Percentiles rank a stretch among this genome's conserved stretches.
phyloP scores from a whole-genome alignment of 1,140 invertebrate species.

The Palaemon carinicauda region DNA sequence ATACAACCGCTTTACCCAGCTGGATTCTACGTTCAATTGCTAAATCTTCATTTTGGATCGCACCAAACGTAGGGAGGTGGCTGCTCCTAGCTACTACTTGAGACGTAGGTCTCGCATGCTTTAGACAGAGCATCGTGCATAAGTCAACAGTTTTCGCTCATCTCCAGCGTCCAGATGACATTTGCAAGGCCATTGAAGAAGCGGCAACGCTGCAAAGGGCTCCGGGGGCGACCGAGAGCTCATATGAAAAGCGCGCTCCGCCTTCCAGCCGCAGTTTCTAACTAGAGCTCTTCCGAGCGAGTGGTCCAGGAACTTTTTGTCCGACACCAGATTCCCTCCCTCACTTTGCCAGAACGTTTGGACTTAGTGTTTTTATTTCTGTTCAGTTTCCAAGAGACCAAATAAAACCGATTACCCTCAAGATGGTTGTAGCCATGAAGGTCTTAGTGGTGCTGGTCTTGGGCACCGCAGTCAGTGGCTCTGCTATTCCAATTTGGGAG shows the following conservation, averaged over 20 bases:
- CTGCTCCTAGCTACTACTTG: background rate
- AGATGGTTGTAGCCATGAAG: conserved; percentile 17
- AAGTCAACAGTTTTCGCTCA: background rate
- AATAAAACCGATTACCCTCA: background rate
- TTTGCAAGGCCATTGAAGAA: conserved; percentile 28
- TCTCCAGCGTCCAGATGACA: background rate
- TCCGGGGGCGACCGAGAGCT: background rate
- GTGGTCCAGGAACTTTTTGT: background rate
- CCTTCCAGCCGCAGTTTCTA: conserved; percentile 16
- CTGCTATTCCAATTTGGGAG: conserved; percentile 36
- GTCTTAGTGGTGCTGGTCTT: background rate
- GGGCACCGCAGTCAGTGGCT: background rate
- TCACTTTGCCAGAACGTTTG: too few relatives aligned
- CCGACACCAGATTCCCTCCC: background rate
- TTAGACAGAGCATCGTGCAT: background rate
- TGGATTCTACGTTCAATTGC: background rate
- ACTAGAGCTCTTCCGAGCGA: background rate
- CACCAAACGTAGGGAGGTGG: background rate
- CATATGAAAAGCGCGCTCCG: conserved; percentile 1
- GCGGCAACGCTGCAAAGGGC: background rate
- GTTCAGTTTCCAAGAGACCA: too few relatives aligned
- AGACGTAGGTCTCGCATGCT: background rate
- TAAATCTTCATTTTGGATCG: background rate
- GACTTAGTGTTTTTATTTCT: too few relatives aligned
- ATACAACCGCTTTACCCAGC: background rate